Conservation (phyloP, 2,113 vertebrate genomes). For the Macquaria ambigua region DNA sequence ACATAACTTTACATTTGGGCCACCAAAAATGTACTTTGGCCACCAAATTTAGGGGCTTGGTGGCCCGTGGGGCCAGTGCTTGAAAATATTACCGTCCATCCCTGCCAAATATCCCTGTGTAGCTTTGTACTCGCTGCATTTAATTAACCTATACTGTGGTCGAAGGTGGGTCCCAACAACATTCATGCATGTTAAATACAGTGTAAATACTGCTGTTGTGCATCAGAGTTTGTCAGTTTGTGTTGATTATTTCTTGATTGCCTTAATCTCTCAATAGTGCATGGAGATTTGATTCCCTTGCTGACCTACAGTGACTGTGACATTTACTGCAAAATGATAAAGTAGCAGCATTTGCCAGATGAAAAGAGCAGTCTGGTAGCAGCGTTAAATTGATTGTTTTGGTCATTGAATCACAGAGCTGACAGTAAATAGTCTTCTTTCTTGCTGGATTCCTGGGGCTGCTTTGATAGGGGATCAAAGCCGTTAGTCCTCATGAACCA, state of each 20-base stretch:
- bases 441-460: conserved; percentile 15
- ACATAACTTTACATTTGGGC: too few relatives aligned
- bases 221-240: neutral
- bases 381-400: conserved; percentile 38
- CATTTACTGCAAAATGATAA: conserved; percentile 8
- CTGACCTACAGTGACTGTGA: neutral
- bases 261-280: neutral
- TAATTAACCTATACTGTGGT: neutral
- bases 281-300: neutral
- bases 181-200: neutral
- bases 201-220: neutral
- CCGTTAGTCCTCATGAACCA: conserved; percentile 25
- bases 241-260: neutral
- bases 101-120: neutral
- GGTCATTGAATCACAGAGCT: conserved; percentile 17
- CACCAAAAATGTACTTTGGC: too few relatives aligned
- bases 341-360: conserved; percentile 18
- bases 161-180: neutral
- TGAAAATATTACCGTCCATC: too few relatives aligned
- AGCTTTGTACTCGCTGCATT: neutral
- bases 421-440: conserved; percentile 26
- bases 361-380: neutral
- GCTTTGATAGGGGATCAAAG: conserved; percentile 49
- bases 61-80: too few relatives aligned
- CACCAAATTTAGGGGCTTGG: too few relatives aligned